Evolutionary conservation across 2,113 vertebrate species (phyloP).

Genomic region (Aldabrachelys gigantea): DNA sequence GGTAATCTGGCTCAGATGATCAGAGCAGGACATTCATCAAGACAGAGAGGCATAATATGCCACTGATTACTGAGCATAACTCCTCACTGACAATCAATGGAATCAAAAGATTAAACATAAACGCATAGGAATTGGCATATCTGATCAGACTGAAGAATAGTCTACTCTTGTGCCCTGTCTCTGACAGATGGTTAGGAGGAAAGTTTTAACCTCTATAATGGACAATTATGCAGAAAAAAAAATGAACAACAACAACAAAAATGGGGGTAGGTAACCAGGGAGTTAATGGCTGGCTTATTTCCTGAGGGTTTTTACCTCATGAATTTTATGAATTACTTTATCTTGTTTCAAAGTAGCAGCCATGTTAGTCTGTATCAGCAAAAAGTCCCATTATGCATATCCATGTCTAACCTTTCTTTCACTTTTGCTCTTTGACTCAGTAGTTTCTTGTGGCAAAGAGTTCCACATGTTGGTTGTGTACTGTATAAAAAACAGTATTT

Average conservation of each 20-base stretch:
- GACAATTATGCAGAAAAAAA: not conserved
- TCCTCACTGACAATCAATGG: not conserved
- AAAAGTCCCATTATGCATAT: not conserved
- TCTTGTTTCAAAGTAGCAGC: not conserved
- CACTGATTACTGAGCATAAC: not conserved
- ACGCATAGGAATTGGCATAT: not conserved
- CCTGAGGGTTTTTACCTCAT: not conserved
- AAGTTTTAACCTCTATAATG: not conserved
- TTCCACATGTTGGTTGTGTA: not conserved
- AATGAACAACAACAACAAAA: not conserved
- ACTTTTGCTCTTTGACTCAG: not conserved
- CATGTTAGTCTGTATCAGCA: no score
- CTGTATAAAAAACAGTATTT: not conserved
- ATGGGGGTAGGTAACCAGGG: not conserved
- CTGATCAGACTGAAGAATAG: not conserved
- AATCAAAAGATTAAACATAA: not conserved
- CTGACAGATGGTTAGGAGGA: not conserved
- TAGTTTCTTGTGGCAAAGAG: not conserved
- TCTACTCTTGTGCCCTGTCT: not conserved
- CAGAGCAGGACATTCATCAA: not conserved
- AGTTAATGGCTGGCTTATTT: not conserved
- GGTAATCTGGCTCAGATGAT: fast-evolving
- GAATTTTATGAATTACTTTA: not conserved
- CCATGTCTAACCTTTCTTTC: not conserved
- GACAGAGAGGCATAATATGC: not conserved